Conservation (phyloP, 1,140 invertebrate species). For the Varroa destructor region DNA sequence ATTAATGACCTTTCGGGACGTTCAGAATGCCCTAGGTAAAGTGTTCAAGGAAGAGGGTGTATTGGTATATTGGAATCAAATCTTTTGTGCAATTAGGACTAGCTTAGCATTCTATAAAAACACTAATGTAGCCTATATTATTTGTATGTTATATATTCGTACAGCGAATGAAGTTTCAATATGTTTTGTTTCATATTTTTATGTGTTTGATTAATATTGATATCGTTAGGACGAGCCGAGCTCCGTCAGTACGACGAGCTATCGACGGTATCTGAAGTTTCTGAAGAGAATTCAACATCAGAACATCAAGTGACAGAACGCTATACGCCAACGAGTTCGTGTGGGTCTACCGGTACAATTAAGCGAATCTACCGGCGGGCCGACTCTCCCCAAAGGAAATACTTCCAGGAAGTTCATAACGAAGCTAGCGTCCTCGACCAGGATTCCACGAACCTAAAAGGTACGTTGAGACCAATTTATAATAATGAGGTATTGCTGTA, state of each 20-base stretch:
- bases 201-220: too few species aligned
- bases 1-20: constrained; percentile 22
- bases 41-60: too few species aligned
- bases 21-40: constrained; percentile 12
- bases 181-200: too few species aligned
- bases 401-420: constrained; percentile 12
- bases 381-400: constrained; percentile 8
- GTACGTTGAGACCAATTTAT: background rate
- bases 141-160: too few species aligned
- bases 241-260: constrained; percentile 32
- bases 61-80: too few species aligned
- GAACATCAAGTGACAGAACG: constrained; percentile 24
- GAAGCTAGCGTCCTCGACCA: constrained; percentile 28
- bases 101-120: too few species aligned
- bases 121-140: too few species aligned
- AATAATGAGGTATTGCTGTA: too few species aligned
- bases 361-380: constrained; percentile 15
- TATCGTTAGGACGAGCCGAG: constrained; percentile 10
- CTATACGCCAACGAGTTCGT: constrained; percentile 22
- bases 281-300: constrained; percentile 34
- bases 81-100: too few species aligned
- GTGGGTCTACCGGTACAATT: constrained; percentile 21
- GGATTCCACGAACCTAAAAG: constrained; percentile 19
- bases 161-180: too few species aligned
- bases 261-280: constrained; percentile 37